Conservation (phyloP, 1,140 invertebrate species). For the Drosophila ambigua region DNA sequence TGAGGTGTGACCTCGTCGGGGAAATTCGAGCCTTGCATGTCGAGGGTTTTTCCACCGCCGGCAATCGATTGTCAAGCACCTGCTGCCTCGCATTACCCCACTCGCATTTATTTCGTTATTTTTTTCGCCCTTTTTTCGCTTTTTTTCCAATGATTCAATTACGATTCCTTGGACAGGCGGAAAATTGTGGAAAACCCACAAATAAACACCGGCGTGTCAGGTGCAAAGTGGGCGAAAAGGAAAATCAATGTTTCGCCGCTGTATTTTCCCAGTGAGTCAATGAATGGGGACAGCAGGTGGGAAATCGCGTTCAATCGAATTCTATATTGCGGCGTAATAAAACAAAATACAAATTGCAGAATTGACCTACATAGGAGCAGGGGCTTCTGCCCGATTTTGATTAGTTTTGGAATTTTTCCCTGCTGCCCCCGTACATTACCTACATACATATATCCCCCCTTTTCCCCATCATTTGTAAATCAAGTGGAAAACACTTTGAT, state of each 20-base stretch:
- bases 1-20: constrained; percentile 38
- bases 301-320: constrained; percentile 9
- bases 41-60: constrained; percentile 30
- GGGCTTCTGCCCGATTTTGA: constrained; percentile 29
- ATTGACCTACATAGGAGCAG: constrained; percentile 35
- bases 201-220: constrained; percentile 24
- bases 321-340: constrained; percentile 40
- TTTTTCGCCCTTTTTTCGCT: constrained; percentile 13
- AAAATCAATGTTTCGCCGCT: constrained; percentile 63
- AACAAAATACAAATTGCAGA: constrained; percentile 35
- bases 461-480: constrained; percentile 18
- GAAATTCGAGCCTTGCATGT: constrained; percentile 49
- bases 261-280: constrained; percentile 26
- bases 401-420: constrained; percentile 37
- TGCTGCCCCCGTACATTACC: not conserved
- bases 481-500: constrained; percentile 29
- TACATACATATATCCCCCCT: not conserved
- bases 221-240: constrained; percentile 39
- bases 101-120: too few species aligned
- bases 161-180: constrained; percentile 33
- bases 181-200: constrained; percentile 49
- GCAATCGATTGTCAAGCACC: constrained; percentile 36
- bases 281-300: constrained; percentile 3
- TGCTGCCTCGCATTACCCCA: constrained; percentile 22
- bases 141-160: constrained; percentile 77